Evolutionary conservation across 2,113 vertebrate species (phyloP), one percentile per base, ranked within the genome.

Genomic region (Danionella cerebrum): DNA sequence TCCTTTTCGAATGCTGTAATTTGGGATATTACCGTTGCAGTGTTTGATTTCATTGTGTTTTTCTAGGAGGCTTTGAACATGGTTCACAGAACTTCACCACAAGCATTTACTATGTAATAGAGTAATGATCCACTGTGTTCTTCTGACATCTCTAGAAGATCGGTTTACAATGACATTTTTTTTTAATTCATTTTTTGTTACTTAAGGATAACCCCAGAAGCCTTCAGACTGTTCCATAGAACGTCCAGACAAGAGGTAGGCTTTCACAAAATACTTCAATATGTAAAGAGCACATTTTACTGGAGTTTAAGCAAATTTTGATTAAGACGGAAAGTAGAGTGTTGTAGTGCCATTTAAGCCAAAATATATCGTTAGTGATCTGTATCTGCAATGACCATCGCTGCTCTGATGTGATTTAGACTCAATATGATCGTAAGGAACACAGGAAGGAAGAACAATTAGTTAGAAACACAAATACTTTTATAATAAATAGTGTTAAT

Each of bases 251-350:
- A 72, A 48, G 70, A 72, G 67, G 47, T 29, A 54, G 13, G 13
- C 14, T 52, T 42, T 68, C 41, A 35, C 69, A 42, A 42, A 59
- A 41, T 73, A 53, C 57, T 50, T 42, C 38, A 14, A 57, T 42
- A 69, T 64, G 50, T 50, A 42, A 69, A 69, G 67, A 64, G 12
- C 64, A 69, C 57, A 35, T 31, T 35, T 13, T 57, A 19, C 25
- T 50, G 14, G 18, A 48, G 51, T 39, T 48, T 19, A 60, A 36
- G 16, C 4, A 11, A 16, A 29, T 25, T 18, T 24, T 11, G 16
- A 33, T 36, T 48, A 33, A 48, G 42, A 21, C 53, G 27, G 45
- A 72, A 54, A 62, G n/a, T 55, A 72, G 70, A 8, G 44, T 42
- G 31, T 27, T 11, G 6, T 33, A 19, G 19, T 51, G 52, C 44